Evolutionary conservation across 2,797 vertebrate genomes (phyloP).

Genomic region (Austrolebias charrua): DNA sequence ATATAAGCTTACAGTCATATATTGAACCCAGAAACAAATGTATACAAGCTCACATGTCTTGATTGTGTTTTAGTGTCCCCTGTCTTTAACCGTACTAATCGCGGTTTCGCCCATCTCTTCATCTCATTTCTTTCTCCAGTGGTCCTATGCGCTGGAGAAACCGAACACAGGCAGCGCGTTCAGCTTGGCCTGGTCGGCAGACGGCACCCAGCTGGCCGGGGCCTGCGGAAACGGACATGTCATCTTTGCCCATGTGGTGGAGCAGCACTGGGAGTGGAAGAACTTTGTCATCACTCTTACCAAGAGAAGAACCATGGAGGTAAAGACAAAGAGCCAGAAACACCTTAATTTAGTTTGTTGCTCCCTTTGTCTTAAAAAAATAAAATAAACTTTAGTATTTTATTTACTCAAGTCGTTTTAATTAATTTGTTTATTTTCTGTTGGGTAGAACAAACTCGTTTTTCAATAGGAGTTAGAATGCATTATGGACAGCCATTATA

Average conservation of each 20-base stretch:
- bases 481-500: too few relatives aligned
- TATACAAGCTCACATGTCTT: constrained; percentile 13
- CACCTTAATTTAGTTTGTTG: neutral
- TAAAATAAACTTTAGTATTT: neutral
- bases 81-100: constrained; percentile 31
- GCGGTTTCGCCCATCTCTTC: neutral
- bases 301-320: constrained; percentile 96
- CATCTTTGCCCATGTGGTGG: constrained; percentile 94
- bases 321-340: constrained; percentile 53
- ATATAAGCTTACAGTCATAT: constrained; percentile 41
- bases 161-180: constrained; percentile 93
- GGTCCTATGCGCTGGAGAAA: constrained; percentile 96
- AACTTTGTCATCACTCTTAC: constrained; percentile 90
- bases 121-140: constrained; percentile 70
- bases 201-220: constrained; percentile 93
- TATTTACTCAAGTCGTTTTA: too few relatives aligned
- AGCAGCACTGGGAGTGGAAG: constrained; percentile 95
- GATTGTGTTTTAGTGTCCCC: constrained; percentile 48
- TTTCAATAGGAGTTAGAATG: too few relatives aligned
- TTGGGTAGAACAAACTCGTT: too few relatives aligned
- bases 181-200: constrained; percentile 90
- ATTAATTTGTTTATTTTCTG: too few relatives aligned
- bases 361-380: neutral
- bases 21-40: constrained; percentile 14
- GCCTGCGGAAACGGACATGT: constrained; percentile 95